Base-by-base conservation (phyloP, 2,113 vertebrate genomes). In the Oreochromis tanganicae region DNA sequence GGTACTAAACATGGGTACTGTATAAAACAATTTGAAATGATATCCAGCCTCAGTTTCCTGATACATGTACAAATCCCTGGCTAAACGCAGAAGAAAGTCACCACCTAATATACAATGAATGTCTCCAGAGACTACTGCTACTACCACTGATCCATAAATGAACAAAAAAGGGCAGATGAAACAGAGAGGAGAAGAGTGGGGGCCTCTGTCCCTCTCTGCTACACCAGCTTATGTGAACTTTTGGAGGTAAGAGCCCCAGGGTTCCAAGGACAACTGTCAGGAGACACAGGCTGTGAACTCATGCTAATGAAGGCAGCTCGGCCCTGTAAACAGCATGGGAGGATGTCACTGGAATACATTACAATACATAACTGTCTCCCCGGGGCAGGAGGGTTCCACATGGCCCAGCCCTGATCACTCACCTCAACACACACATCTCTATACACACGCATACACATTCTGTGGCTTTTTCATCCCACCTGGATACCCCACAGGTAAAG, bases 341-440 rank as follows among this genome's bases (percentile, higher is more conserved):
- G 91, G 95, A 96, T 96, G 96, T 97, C 96, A 95, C 92, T 85
- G 84, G 96, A 96, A 97, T 97, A 97, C 94, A 97, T 96, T 97
- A 97, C 94, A 97, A 97, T 97, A 96, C 96, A 97, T 97, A 96
- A 96, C 95, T 96, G 96, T 96, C 96, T 96, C 92, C 92, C 88
- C 86, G 82, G 95, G 95, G 94, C 96, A 92, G 91, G 46, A 89
- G 93, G 94, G 92, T 87, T 91, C 92, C 84, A 90, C 89, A 88
- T 84, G 90, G 91, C 86, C 86, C 86, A 85, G 86, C 78, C 84
- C 85, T 52, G 86, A 85, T 86, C 81, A 66, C 14, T 50, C 59
- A 46, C 71, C 46, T 80, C 80, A 66, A 75, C 82, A 48, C 82
- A 83, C 73, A 59, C 87, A 57, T 13, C 19, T 13, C 59, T n/a